phyloP scores from a whole-genome alignment of 2,888 invertebrate species.

The Tuberolachnus salignus region DNA sequence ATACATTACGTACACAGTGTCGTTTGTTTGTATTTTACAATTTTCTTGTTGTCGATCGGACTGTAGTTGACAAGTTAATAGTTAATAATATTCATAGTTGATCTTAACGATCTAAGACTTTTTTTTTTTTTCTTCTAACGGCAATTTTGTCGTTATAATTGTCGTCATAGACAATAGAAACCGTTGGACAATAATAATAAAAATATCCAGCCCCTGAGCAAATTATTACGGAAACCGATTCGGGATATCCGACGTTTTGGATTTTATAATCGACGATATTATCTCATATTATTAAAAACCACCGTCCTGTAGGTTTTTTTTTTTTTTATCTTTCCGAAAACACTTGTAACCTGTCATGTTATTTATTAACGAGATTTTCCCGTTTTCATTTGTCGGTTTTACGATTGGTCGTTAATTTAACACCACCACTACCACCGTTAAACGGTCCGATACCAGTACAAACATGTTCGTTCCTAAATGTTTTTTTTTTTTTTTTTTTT shows the following conservation, averaged over 20 bases:
- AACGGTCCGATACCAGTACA: constrained; percentile 19
- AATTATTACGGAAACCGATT: constrained; percentile 30
- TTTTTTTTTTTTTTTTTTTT: constrained; percentile 12
- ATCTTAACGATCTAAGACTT: constrained; percentile 29
- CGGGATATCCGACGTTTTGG: too few species aligned
- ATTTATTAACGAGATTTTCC: too few species aligned
- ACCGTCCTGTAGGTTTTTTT: too few species aligned
- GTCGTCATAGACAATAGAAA: constrained; percentile 7
- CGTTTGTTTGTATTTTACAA: too few species aligned
- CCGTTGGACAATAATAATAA: constrained; percentile 27
- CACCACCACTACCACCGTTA: constrained; percentile 10
- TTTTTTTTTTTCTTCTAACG: constrained; percentile 37
- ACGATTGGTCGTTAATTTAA: constrained; percentile 29
- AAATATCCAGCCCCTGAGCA: constrained; percentile 8
- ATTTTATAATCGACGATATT: too few species aligned
- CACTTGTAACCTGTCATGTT: too few species aligned
- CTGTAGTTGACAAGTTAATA: too few species aligned
- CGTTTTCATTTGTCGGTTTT: constrained; percentile 30
- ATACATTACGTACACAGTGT: too few species aligned
- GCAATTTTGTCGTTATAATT: constrained; percentile 2
- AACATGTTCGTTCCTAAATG: constrained; percentile 43
- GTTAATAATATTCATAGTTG: too few species aligned
- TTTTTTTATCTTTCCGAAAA: too few species aligned
- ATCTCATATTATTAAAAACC: background rate
- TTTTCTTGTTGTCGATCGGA: background rate